Evolutionary conservation across 2,113 vertebrate species (phyloP), one percentile per base, ranked within the genome.

Genomic region (Mobula birostris): DNA sequence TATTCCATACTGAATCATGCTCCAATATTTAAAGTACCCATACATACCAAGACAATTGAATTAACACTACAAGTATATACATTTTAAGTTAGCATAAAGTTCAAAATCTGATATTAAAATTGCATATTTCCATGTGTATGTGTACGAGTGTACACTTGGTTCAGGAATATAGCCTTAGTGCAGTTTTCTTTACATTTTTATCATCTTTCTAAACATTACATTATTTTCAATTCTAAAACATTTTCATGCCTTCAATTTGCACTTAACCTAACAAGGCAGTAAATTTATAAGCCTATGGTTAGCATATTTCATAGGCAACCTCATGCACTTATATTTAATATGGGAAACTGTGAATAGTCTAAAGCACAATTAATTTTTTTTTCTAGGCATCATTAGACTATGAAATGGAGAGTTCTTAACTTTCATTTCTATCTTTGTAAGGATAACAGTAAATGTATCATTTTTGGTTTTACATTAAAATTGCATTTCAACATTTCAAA

Each of bases 321-420:
- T 93, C 91, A 76, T 93, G 91, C 91, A 93, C 68, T 74, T 93
- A 93, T 93, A 93, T 74, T 93, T 93, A 74, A 24, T 74, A 8
- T 32, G 74, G 70, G 40, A 76, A 21, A 74, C n/a, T 29, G 40
- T 48, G 68, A 40, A n/a, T 72, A 72, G 24, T 56, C 83, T 27
- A 90, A 24, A 90, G 85, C n/a, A 66, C 15, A 90, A 48, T 93
- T 29, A 40, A 74, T 72, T 17, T 72, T 2, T 93, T 74, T 48
- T 70, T 4, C 32, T 56, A 40, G 15, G 91, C 70, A 76, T 14
- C 68, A 56, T 68, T 66, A 92, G 61, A 70, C 17, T 24, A 36
- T 92, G 36, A 72, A 24, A 32, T 36, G 72, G 40, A 93, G 19
- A 74, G 61, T 70, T 70, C 70, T 88, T 15, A 36, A 66, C 7